Base-by-base conservation (phyloP, 1,140 invertebrate species). In the Panulirus ornatus region DNA sequence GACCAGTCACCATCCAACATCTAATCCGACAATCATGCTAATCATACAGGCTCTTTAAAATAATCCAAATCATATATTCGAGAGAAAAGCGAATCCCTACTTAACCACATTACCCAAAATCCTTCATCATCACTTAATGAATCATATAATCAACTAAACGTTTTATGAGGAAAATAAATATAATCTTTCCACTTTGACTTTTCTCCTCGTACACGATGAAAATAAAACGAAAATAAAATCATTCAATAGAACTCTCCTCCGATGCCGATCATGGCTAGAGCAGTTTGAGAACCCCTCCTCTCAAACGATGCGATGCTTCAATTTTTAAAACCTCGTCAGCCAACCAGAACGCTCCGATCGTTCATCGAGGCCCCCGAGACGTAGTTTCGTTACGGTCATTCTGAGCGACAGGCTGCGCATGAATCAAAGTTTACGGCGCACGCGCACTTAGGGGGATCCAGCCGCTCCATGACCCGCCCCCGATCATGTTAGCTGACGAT, bases 361-460 rank as follows among this genome's bases (percentile, higher is more conserved):
- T 86, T 71, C 73, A 76, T 86, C 84, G 78, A 42, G 44, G n/a
- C n/a, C 47, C 34, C 38, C 40, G 34, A 86, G 73, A 78, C 47
- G 75, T 38, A 58, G 84, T 75, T 85, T 85, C 84, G 84, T 73
- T 36, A 86, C 73, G 84, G 84, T 78, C 30, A 86, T 86, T 86
- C 73, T 78, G 84, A 86, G 36, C 63, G 84, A 78, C 84, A 78
- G 71, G 6, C 36, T 11, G 51, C 22, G 71, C 84, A 78, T 66
- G 84, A 86, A 78, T 76, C 51, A 76, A 54, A 63, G 84, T 86
- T 86, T 86, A 86, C 84, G 76, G 73, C 51, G 84, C 84, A 86
- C 84, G 84, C 73, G 71, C 84, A n/a, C 84, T 76, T 47, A 42
- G 84, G 84, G n/a, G 71, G 71, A 76, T 70, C 84, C 71, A 73